Percentiles rank a stretch among this genome's conserved stretches.
phyloP scores from a whole-genome alignment of 2,888 invertebrate species.

The Eudasyphora cyanicolor region DNA sequence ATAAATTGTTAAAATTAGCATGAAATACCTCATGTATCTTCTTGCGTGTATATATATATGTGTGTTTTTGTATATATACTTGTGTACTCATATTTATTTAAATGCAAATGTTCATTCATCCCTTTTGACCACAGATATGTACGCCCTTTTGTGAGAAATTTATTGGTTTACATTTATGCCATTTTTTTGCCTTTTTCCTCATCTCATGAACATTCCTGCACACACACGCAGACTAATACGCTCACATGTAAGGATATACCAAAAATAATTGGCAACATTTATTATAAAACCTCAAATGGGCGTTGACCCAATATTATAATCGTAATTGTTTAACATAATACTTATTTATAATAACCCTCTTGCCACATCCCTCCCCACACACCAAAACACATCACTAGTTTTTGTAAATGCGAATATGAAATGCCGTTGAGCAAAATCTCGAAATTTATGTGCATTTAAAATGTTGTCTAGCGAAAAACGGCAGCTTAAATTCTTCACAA shows the following conservation, averaged over 20 bases:
- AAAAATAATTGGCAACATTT: constrained; percentile 32
- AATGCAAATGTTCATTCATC: constrained; percentile 21
- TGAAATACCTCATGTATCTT: no score
- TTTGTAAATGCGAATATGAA: neutral
- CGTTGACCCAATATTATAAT: constrained; percentile 38
- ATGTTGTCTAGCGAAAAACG: neutral
- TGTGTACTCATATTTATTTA: constrained; percentile 1
- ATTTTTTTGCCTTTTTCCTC: neutral
- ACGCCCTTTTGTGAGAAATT: constrained; percentile 18
- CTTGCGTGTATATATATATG: no score
- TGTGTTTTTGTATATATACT: no score
- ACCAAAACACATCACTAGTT: neutral
- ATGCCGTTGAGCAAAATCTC: constrained; percentile 1
- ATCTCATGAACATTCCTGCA: neutral
- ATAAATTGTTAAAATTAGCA: no score
- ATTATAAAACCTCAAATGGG: constrained; percentile 37
- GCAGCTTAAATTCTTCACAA: neutral
- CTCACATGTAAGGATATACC: neutral
- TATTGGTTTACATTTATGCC: constrained; percentile 18
- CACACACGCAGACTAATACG: neutral
- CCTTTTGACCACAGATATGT: neutral
- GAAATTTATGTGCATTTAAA: constrained; percentile 27
- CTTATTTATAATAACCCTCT: constrained; percentile 10
- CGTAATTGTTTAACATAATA: constrained; percentile 37
- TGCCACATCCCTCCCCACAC: neutral